Conservation (phyloP, 2,113 vertebrate species). For the Corythornis vintsioides region DNA sequence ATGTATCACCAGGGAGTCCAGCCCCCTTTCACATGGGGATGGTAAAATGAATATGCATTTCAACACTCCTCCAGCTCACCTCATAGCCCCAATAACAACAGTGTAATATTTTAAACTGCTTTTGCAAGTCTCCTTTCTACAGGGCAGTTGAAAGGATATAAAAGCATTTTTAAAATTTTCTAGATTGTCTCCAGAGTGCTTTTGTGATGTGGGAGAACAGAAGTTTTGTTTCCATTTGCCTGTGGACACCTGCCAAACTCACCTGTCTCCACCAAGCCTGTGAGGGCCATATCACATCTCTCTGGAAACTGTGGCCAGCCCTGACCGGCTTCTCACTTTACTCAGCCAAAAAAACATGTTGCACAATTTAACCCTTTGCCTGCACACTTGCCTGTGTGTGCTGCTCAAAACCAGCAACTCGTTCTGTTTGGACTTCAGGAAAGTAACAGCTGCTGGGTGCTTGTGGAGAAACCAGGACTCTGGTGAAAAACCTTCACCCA, state of each 20-base stretch:
- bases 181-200: neutral
- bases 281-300: slow-evolving; percentile 31
- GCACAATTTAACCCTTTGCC: slow-evolving; percentile 42
- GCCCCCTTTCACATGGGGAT: neutral
- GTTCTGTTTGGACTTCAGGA: neutral
- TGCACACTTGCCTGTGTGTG: accelerated
- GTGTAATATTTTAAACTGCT: slow-evolving; percentile 40
- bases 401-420: neutral
- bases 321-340: slow-evolving; percentile 63
- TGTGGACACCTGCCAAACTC: slow-evolving; percentile 68
- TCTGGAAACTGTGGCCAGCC: slow-evolving; percentile 32
- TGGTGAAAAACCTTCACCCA: neutral
- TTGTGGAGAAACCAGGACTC: neutral
- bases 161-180: slow-evolving; percentile 55
- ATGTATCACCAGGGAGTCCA: neutral
- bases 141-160: slow-evolving; percentile 16
- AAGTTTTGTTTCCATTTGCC: slow-evolving; percentile 57
- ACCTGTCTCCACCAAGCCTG: slow-evolving; percentile 61
- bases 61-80: slow-evolving; percentile 25
- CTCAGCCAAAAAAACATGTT: slow-evolving; percentile 29
- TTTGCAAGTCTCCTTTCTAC: slow-evolving; percentile 46
- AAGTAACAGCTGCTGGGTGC: neutral
- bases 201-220: slow-evolving; percentile 45
- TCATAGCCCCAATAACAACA: slow-evolving; percentile 10
- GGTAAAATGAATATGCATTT: slow-evolving; percentile 19